These are phyloP conservation scores for Poecile atricapillus DNA, from an alignment of 2,113 vertebrate genomes.

Conservation along the genomic window DNA sequence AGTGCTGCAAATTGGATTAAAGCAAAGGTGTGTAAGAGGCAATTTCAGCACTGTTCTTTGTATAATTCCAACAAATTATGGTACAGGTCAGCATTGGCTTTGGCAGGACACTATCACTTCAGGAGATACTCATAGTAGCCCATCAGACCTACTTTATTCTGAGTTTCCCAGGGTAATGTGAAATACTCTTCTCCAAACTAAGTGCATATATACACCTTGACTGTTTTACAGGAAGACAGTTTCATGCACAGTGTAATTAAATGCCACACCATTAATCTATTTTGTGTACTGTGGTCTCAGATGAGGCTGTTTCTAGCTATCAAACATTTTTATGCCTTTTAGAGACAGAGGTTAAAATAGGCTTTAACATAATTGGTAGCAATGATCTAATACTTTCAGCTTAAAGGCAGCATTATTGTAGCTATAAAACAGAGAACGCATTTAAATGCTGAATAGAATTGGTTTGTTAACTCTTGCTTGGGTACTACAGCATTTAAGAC, in stretches of 20 bases:
- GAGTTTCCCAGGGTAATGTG: neutral
- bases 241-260: constrained; percentile 42
- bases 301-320: constrained; percentile 15
- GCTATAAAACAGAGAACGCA: constrained; percentile 1
- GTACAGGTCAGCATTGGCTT: neutral
- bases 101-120: neutral
- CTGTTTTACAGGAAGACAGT: neutral
- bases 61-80: neutral
- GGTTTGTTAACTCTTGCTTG: constrained; percentile 1
- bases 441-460: constrained; percentile 4
- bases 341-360: constrained; percentile 32
- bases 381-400: constrained; percentile 26
- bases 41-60: neutral
- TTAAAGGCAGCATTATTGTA: constrained; percentile 16
- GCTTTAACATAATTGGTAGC: constrained; percentile 31
- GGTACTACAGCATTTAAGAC: neutral
- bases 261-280: neutral
- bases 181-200: neutral
- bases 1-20: neutral
- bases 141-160: neutral
- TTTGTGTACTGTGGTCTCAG: constrained; percentile 9
- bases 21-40: neutral
- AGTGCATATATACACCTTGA: neutral
- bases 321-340: constrained; percentile 43
- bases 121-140: neutral